Evolutionary conservation across 2,888 invertebrate species (phyloP).

Genomic region (Dasypogon diadema): DNA sequence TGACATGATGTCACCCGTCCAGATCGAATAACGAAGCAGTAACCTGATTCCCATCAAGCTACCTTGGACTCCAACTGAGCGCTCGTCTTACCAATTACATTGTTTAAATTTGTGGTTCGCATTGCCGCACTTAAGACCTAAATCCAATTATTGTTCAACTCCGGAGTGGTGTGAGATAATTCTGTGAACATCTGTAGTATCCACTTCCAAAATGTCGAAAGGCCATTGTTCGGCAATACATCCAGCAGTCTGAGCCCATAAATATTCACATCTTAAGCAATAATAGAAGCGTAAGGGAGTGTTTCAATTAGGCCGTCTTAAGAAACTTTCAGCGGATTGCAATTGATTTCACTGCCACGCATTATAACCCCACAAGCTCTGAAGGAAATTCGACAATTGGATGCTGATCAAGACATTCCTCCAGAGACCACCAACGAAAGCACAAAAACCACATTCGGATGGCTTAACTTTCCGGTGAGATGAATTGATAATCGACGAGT

Average conservation of each 20-base stretch:
- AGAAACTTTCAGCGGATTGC: neutral
- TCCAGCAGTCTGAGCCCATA: neutral
- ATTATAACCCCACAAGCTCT: neutral
- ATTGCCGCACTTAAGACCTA: slow-evolving; percentile 5
- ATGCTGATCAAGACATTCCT: slow-evolving; percentile 3
- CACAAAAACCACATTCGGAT: neutral
- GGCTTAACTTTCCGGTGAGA: neutral
- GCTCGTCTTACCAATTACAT: neutral
- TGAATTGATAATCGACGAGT: neutral
- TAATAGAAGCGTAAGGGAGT: neutral
- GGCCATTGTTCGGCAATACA: neutral
- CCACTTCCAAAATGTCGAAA: neutral
- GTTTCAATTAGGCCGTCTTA: neutral
- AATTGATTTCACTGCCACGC: neutral
- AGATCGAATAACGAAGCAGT: neutral
- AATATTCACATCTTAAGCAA: neutral
- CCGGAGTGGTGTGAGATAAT: neutral
- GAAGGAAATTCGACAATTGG: neutral
- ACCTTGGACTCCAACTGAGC: neutral
- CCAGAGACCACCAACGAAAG: neutral
- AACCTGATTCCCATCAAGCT: slow-evolving; percentile 5
- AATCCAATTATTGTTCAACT: neutral
- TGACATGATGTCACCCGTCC: neutral
- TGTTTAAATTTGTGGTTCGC: slow-evolving; percentile 5
- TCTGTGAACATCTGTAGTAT: slow-evolving; percentile 12